Evolutionary conservation across 2,888 invertebrate genomes (phyloP).

Genomic region (Deroplatys truncata): DNA sequence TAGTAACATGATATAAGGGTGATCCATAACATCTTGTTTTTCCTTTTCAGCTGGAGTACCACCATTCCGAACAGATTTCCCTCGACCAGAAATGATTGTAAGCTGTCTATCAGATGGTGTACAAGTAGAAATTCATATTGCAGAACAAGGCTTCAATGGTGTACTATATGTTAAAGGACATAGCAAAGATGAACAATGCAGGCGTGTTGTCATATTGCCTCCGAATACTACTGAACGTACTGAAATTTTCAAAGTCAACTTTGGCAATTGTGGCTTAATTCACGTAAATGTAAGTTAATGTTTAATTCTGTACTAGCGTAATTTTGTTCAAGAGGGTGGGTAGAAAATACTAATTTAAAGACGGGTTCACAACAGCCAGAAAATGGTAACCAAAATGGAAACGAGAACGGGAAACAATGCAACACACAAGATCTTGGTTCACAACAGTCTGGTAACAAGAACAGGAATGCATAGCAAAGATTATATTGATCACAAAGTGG

Average conservation of each 20-base stretch:
- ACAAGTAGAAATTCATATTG: constrained; percentile 74
- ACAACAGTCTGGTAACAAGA: too few relatives aligned
- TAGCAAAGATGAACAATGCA: constrained; percentile 87
- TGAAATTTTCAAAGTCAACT: constrained; percentile 82
- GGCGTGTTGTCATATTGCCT: constrained; percentile 73
- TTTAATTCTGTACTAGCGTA: background rate
- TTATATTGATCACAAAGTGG: too few relatives aligned
- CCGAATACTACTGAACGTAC: constrained; percentile 61
- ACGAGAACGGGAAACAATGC: too few relatives aligned
- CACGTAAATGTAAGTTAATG: constrained; percentile 72
- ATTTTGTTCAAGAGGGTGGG: background rate
- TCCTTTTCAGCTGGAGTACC: constrained; percentile 43
- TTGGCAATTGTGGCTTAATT: constrained; percentile 87
- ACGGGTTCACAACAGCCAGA: too few relatives aligned
- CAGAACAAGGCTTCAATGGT: constrained; percentile 77
- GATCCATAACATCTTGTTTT: background rate
- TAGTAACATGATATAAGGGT: background rate
- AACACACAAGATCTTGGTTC: too few relatives aligned
- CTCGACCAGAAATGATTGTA: constrained; percentile 79
- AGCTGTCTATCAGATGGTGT: constrained; percentile 90
- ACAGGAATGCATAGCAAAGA: too few relatives aligned
- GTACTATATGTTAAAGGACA: constrained; percentile 91
- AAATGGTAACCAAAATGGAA: too few relatives aligned
- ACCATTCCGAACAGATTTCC: constrained; percentile 72
- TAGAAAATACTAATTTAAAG: background rate